Conservation (phyloP, 2,113 vertebrate genomes). For the Sander lucioperca region DNA sequence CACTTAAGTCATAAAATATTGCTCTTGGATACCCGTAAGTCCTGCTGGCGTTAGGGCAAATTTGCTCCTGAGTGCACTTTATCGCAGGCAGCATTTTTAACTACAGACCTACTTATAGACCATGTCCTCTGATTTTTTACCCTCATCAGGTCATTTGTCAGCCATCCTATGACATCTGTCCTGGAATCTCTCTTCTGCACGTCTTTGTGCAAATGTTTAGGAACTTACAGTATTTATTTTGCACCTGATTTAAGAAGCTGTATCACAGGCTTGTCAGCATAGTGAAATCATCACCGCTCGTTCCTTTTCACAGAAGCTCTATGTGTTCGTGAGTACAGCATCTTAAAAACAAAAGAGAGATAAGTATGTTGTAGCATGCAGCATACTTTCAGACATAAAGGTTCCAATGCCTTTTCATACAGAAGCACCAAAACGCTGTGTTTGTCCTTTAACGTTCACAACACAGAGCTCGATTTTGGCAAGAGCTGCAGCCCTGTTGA, state of each 20-base stretch:
- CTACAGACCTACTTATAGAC: constrained; percentile 46
- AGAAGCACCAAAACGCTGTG: constrained; percentile 22
- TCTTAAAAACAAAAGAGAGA: not conserved
- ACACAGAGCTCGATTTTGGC: constrained; percentile 39
- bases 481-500: constrained; percentile 37
- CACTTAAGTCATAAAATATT: constrained; percentile 68
- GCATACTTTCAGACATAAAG: constrained; percentile 1
- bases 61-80: constrained; percentile 18
- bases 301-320: not conserved
- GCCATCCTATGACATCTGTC: not conserved
- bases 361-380: constrained; percentile 7
- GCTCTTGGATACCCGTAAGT: constrained; percentile 39
- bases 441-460: constrained; percentile 43
- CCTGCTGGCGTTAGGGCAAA: constrained; percentile 37
- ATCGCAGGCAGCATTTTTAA: constrained; percentile 37
- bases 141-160: constrained; percentile 33
- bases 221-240: constrained; percentile 36
- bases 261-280: not conserved
- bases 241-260: constrained; percentile 6
- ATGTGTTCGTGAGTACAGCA: not conserved
- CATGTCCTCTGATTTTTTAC: constrained; percentile 21
- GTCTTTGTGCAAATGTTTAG: constrained; percentile 34
- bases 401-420: constrained; percentile 56
- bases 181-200: constrained; percentile 10
- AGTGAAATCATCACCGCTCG: not conserved